Percentiles rank a stretch among this genome's conserved stretches.
Conservation (phyloP, 2,888 invertebrate genomes). For the Oscheius sp. region DNA sequence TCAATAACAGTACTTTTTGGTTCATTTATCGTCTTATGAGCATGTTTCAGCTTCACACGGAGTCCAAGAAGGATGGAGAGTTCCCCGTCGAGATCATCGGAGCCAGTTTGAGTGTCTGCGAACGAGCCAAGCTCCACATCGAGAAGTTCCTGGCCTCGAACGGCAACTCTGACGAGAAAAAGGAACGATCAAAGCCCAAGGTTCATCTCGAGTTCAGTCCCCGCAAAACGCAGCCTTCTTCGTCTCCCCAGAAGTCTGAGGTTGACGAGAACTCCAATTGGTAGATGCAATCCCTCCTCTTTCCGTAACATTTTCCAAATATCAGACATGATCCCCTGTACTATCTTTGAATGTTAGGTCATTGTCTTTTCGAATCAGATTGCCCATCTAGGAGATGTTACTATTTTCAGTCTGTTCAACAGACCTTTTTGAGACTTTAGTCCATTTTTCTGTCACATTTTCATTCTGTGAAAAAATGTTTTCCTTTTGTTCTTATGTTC, state of each 20-base stretch:
- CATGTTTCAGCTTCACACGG: constrained; percentile 42
- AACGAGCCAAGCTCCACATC: constrained; percentile 40
- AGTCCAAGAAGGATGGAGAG: constrained; percentile 46
- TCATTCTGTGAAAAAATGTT: too few relatives aligned
- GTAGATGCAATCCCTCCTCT: too few relatives aligned
- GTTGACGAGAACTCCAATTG: too few relatives aligned
- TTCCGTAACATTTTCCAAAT: too few relatives aligned
- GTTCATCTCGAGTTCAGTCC: constrained; percentile 38
- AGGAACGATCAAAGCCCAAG: constrained; percentile 33
- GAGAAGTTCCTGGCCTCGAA: constrained; percentile 36
- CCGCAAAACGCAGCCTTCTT: background rate
- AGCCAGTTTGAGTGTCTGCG: constrained; percentile 30
- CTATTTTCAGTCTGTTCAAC: too few relatives aligned
- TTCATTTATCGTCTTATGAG: background rate
- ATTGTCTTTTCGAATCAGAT: too few relatives aligned
- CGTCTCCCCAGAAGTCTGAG: background rate
- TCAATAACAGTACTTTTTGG: constrained; percentile 37
- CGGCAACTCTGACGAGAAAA: constrained; percentile 34
- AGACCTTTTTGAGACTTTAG: too few relatives aligned
- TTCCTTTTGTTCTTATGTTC: too few relatives aligned
- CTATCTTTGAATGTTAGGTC: too few relatives aligned
- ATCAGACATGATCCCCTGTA: too few relatives aligned
- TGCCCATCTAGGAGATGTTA: too few relatives aligned
- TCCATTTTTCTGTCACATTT: too few relatives aligned
- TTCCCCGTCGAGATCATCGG: constrained; percentile 47